Conservation (phyloP, 1,140 invertebrate species). For the Planococcus citri region DNA sequence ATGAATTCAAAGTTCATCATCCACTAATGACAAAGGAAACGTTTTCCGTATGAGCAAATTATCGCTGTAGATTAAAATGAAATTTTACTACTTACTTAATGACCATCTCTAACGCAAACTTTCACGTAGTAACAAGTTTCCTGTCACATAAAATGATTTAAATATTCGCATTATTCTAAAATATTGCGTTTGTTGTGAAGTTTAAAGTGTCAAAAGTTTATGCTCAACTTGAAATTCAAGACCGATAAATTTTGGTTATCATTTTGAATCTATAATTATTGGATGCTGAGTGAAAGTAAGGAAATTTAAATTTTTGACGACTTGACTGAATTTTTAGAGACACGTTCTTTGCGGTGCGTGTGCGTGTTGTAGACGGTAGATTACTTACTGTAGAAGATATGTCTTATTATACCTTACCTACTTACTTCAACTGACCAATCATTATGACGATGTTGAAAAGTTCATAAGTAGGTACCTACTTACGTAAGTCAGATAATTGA, state of each 20-base stretch:
- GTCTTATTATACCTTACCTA: too few relatives aligned
- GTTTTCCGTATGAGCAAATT: not conserved
- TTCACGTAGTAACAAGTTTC: conserved; percentile 7
- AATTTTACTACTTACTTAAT: conserved; percentile 4
- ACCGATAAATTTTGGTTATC: not conserved
- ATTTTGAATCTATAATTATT: too few relatives aligned
- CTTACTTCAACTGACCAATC: too few relatives aligned
- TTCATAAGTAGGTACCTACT: too few relatives aligned
- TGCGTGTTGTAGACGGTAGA: too few relatives aligned
- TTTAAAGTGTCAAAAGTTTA: not conserved
- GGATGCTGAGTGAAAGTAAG: too few relatives aligned
- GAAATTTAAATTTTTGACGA: too few relatives aligned
- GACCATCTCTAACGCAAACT: not conserved
- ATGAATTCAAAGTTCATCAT: not conserved
- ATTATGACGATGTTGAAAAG: too few relatives aligned
- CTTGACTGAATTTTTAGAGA: too few relatives aligned
- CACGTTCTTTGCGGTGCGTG: too few relatives aligned
- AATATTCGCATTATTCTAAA: not conserved
- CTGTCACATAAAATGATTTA: not conserved
- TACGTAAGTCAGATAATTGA: too few relatives aligned
- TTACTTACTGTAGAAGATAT: too few relatives aligned
- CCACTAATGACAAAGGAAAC: not conserved
- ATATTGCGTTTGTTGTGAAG: not conserved
- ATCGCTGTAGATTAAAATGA: not conserved
- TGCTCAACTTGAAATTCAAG: not conserved